Conservation (phyloP, 2,113 vertebrate genomes). For the Melanerpes formicivorus region DNA sequence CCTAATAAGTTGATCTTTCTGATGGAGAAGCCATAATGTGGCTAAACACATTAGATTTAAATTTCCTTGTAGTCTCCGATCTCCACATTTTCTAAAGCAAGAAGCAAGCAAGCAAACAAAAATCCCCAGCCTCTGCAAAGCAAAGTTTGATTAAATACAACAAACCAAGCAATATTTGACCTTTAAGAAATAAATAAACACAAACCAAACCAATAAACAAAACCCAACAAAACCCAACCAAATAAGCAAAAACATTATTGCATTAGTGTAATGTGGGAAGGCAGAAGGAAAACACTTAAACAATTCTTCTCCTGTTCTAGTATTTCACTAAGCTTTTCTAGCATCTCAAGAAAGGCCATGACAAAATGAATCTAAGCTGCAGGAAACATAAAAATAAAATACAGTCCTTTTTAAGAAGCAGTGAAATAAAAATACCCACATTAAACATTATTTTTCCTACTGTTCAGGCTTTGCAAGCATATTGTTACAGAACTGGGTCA, state of each 20-base stretch:
- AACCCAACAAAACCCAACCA: too few species aligned
- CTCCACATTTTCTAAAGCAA: not conserved
- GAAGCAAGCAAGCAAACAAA: not conserved
- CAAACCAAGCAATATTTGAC: not conserved
- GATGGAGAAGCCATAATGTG: not conserved
- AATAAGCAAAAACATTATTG: not conserved
- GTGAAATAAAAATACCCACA: not conserved
- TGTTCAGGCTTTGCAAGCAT: not conserved
- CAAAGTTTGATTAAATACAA: not conserved
- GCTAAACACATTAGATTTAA: not conserved
- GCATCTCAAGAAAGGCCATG: not conserved
- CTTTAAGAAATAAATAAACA: not conserved
- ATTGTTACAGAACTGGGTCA: constrained; percentile 43
- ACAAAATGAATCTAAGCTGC: not conserved
- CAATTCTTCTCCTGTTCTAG: accelerated
- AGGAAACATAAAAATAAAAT: not conserved
- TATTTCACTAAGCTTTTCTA: not conserved
- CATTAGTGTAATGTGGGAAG: not conserved
- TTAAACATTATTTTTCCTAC: not conserved
- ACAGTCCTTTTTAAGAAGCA: not conserved
- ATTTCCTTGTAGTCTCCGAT: not conserved
- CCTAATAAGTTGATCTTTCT: not conserved
- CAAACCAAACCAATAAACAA: not conserved
- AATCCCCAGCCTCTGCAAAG: accelerated
- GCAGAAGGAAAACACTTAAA: not conserved